These are phyloP conservation scores for Xanthorhoe designata DNA, from an alignment of 2,888 invertebrate genomes.

Conservation along the genomic window DNA sequence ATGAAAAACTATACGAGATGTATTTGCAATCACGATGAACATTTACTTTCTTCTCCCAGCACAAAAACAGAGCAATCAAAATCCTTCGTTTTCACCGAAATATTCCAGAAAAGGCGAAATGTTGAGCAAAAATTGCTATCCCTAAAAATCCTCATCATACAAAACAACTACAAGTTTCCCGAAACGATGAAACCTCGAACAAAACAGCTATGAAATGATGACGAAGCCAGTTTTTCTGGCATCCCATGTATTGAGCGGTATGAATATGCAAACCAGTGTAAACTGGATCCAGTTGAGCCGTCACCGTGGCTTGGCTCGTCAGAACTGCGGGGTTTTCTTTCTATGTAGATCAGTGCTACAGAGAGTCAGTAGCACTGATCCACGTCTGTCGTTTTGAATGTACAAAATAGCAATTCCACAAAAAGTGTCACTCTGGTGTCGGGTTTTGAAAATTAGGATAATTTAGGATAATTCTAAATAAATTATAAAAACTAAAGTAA, in stretches of 20 bases:
- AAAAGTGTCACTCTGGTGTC: too few relatives aligned
- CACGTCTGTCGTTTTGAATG: too few relatives aligned
- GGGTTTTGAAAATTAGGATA: too few relatives aligned
- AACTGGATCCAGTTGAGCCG: constrained; percentile 18
- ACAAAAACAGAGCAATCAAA: constrained; percentile 1
- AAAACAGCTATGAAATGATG: constrained; percentile 24
- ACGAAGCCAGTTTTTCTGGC: constrained; percentile 24
- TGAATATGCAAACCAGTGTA: constrained; percentile 33
- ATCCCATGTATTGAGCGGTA: constrained; percentile 8
- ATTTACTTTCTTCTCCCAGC: background rate
- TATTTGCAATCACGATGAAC: background rate
- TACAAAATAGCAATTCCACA: too few relatives aligned
- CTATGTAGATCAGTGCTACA: background rate
- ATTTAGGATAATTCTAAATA: too few relatives aligned
- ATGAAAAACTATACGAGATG: too few relatives aligned
- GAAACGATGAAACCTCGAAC: constrained; percentile 2
- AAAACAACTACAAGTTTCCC: constrained; percentile 16
- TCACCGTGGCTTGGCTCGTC: constrained; percentile 11
- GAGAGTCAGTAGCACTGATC: too few relatives aligned
- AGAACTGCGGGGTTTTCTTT: background rate
- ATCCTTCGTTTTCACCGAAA: background rate
- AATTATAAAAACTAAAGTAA: too few relatives aligned
- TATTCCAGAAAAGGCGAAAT: background rate
- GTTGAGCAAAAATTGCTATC: background rate
- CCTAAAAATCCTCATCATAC: constrained; percentile 7